A percentile compares a stretch with the other conserved stretches of the same genome.
Conservation (phyloP, 1,140 invertebrate species). For the Pseudomyrmex pallidus region DNA sequence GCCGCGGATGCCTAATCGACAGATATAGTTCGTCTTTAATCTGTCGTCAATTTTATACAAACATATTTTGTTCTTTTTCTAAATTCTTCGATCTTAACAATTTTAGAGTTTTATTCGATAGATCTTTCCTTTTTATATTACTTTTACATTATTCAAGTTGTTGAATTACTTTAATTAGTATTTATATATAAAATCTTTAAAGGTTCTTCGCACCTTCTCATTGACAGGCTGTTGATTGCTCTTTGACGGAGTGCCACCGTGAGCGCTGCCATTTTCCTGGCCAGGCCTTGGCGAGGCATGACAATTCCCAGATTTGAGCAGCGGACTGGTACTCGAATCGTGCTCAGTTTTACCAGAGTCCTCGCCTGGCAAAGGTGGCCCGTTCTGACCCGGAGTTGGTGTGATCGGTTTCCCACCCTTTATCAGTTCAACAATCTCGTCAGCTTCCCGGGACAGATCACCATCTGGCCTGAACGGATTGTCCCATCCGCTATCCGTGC, state of each 20-base stretch:
- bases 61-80: not conserved
- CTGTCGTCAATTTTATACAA: not conserved
- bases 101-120: not conserved
- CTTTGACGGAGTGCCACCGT: slow-evolving; percentile 81
- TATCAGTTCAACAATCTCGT: slow-evolving; percentile 97
- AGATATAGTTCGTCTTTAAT: slow-evolving; percentile 4
- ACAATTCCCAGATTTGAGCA: slow-evolving; percentile 78
- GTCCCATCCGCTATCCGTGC: slow-evolving; percentile 97
- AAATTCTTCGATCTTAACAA: not conserved
- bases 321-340: slow-evolving; percentile 81
- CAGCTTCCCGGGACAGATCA: slow-evolving; percentile 96
- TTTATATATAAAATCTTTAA: too few relatives aligned
- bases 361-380: slow-evolving; percentile 81
- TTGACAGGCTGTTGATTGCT: slow-evolving; percentile 79
- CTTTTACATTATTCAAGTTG: not conserved
- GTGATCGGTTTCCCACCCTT: slow-evolving; percentile 95
- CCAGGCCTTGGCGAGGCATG: slow-evolving; percentile 77
- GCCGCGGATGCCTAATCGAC: slow-evolving; percentile 75
- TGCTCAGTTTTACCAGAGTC: slow-evolving; percentile 70
- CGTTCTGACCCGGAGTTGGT: slow-evolving; percentile 87
- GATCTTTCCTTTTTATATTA: not conserved
- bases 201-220: slow-evolving; percentile 78
- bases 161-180: not conserved
- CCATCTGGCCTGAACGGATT: slow-evolving; percentile 98
- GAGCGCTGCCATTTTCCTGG: slow-evolving; percentile 83